Conservation (phyloP, 2,113 vertebrate species). For the Eubucco bourcierii region DNA sequence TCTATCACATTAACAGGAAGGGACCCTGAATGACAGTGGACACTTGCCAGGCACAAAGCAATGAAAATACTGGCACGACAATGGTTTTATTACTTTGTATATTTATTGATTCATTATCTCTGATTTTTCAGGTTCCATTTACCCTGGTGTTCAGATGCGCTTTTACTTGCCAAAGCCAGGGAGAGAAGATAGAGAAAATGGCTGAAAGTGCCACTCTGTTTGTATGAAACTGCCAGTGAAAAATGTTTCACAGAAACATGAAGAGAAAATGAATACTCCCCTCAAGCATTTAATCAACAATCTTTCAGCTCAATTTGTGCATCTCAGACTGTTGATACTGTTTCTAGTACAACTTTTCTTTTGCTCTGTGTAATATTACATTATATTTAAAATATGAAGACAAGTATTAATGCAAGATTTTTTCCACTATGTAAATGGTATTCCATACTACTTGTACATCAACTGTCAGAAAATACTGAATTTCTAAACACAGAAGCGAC, state of each 20-base stretch:
- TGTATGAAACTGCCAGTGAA: neutral
- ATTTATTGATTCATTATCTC: neutral
- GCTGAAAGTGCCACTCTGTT: neutral
- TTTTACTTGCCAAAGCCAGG: neutral
- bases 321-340: neutral
- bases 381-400: neutral
- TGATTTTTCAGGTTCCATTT: neutral
- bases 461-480: neutral
- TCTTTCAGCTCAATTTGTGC: neutral
- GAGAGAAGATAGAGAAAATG: neutral
- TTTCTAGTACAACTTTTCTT: neutral
- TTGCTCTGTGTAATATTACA: neutral
- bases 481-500: neutral
- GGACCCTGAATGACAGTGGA: neutral
- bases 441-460: neutral
- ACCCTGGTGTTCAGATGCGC: neutral
- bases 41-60: neutral
- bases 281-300: constrained; percentile 21
- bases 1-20: neutral
- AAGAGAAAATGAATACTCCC: constrained; percentile 20
- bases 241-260: neutral
- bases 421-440: neutral
- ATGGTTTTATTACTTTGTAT: neutral
- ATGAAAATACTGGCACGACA: neutral
- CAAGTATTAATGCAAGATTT: neutral